Evolutionary conservation across 2,113 vertebrate species (phyloP).

Genomic region (Hemibates koningsi): DNA sequence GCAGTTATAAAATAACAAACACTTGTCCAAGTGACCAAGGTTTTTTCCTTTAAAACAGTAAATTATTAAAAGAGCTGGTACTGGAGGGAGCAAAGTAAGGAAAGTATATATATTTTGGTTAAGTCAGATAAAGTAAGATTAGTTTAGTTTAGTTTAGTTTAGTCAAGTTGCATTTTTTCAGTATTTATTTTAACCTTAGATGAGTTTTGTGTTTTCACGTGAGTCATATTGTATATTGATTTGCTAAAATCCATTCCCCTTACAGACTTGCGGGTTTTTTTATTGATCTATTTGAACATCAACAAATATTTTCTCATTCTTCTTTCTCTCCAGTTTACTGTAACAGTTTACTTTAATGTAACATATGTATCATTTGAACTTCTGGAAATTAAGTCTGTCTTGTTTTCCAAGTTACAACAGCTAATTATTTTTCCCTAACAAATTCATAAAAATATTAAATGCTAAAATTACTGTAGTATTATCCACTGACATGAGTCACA

Average conservation of each 20-base stretch:
- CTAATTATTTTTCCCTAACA: background rate
- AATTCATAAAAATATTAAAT: background rate
- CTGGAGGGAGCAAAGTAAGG: too few species aligned
- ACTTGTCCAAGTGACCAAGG: too few species aligned
- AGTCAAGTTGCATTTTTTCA: background rate
- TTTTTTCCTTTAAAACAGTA: too few species aligned
- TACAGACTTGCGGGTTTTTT: background rate
- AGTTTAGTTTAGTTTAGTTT: background rate
- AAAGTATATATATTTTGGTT: too few species aligned
- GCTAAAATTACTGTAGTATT: background rate
- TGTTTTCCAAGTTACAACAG: background rate
- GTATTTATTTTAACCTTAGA: background rate
- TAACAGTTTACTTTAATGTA: background rate
- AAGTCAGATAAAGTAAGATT: background rate
- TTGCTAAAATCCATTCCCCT: background rate
- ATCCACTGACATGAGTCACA: background rate
- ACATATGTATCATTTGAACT: background rate
- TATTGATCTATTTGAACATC: background rate
- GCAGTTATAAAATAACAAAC: too few species aligned
- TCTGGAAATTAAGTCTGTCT: background rate
- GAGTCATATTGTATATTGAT: background rate
- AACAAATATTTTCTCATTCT: background rate
- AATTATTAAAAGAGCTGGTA: too few species aligned
- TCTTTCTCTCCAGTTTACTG: background rate
- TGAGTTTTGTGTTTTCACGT: too few species aligned